Percentiles rank a stretch among this genome's conserved stretches.
phyloP scores from a whole-genome alignment of 2,113 vertebrate genomes.

The Thamnophis sirtalis region DNA sequence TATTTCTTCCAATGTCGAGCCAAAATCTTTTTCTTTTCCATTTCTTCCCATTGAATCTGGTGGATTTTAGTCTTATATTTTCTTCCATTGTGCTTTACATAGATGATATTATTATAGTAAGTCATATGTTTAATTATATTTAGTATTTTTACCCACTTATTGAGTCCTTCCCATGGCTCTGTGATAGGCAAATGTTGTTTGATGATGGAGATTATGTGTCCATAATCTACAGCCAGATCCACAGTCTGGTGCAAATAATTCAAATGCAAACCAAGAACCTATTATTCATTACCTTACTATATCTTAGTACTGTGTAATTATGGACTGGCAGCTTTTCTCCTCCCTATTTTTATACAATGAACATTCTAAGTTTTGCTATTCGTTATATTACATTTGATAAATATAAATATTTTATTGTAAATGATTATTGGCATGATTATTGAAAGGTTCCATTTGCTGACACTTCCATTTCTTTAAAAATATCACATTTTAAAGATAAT shows the following conservation, averaged over 20 bases:
- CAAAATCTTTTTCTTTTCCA: neutral
- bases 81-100: neutral
- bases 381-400: neutral
- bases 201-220: too few species aligned
- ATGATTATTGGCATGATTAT: neutral
- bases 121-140: too few species aligned
- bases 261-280: too few species aligned
- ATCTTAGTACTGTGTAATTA: neutral
- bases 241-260: too few species aligned
- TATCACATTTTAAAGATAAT: neutral
- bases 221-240: too few species aligned
- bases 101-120: neutral
- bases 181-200: too few species aligned
- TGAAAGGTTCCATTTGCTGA: neutral
- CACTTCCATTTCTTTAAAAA: neutral
- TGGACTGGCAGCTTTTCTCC: neutral
- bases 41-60: neutral
- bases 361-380: neutral
- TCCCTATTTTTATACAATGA: neutral
- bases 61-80: neutral
- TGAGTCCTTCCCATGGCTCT: too few species aligned
- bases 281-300: neutral
- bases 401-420: neutral
- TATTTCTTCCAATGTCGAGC: neutral
- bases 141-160: too few species aligned